These are phyloP conservation scores for Dorcus hopei DNA, from an alignment of 2,888 invertebrate genomes.

Conservation along the genomic window DNA sequence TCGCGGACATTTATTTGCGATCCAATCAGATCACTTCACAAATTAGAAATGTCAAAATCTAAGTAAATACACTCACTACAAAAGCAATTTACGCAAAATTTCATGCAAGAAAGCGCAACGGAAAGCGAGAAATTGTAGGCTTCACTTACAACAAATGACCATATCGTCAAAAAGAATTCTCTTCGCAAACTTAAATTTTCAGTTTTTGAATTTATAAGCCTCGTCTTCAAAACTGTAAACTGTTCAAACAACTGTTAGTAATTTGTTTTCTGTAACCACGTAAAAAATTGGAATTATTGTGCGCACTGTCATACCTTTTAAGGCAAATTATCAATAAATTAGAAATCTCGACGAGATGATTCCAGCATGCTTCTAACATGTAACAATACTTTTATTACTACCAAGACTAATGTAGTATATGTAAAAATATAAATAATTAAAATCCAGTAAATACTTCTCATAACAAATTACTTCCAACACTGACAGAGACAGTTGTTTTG, in stretches of 20 bases:
- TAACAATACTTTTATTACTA: conserved; percentile 9
- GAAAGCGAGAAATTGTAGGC: conserved; percentile 5
- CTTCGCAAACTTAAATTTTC: conserved; percentile 30
- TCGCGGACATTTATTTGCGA: neutral
- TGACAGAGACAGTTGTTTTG: no score
- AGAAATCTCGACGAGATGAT: neutral
- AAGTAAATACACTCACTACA: neutral
- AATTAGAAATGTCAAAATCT: neutral
- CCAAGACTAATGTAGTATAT: conserved; percentile 8
- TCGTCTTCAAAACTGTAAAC: conserved; percentile 36
- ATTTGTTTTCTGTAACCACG: conserved; percentile 37
- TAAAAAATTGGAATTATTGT: conserved; percentile 23
- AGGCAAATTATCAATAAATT: neutral
- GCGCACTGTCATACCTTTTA: neutral
- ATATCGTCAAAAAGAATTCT: conserved; percentile 30
- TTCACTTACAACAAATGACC: conserved; percentile 39
- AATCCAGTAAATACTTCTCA: conserved; percentile 16
- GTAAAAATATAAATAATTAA: conserved; percentile 11
- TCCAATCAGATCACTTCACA: neutral
- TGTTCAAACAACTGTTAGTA: conserved; percentile 35
- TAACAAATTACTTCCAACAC: neutral
- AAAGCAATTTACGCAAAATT: neutral
- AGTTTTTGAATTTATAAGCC: conserved; percentile 33
- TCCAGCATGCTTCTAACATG: conserved; percentile 6
- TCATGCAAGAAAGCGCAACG: neutral